Base-by-base conservation (phyloP, 2,113 vertebrate species). In the Nibea albiflora region DNA sequence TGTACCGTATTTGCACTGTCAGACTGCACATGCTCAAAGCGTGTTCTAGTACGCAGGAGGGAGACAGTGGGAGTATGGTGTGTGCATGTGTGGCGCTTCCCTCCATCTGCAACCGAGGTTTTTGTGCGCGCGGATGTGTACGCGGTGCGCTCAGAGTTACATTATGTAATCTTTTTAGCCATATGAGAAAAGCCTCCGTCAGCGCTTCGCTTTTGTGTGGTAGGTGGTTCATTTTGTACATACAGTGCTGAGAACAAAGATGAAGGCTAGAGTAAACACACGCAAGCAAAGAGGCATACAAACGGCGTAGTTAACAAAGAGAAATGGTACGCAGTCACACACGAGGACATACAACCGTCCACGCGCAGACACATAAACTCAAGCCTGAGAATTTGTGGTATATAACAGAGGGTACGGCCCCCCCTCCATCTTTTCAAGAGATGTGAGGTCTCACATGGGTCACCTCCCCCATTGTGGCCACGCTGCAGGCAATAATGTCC, bases 141-240 rank as follows among this genome's bases (percentile, higher is more conserved):
- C 70, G 84, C 68, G 84, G 80, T 22, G 52, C 75, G 56, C 79
- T 84, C 79, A 90, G 78, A 86, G 84, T 85, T 84, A 68, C 58
- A 90, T 94, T 93, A 93, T 92, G 91, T 92, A 93, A 94, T 91
- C 77, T 85, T 87, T 87, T 85, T 78, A 80, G 85, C 83, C 81
- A 47, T 72, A 83, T 71, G 69, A 88, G 76, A 39, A 94, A 93
- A 87, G 77, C 72, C 83, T 83, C 84, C n/a, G 84, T 93, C 92
- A 94, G 93, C 90, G 87, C 61, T 92, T 92, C 89, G 87, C 88
- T 77, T 86, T 90, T 91, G 91, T 89, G 87, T 79, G 82, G 82
- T 82, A 72, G 88, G 73, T 88, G 88, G 81, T 71, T 92, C 75
- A 60, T 78, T 87, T 85, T 72, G 87, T 84, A 79, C 66, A 22